Evolutionary conservation across 1,140 invertebrate genomes (phyloP).

Genomic region (Chymomyza costata): DNA sequence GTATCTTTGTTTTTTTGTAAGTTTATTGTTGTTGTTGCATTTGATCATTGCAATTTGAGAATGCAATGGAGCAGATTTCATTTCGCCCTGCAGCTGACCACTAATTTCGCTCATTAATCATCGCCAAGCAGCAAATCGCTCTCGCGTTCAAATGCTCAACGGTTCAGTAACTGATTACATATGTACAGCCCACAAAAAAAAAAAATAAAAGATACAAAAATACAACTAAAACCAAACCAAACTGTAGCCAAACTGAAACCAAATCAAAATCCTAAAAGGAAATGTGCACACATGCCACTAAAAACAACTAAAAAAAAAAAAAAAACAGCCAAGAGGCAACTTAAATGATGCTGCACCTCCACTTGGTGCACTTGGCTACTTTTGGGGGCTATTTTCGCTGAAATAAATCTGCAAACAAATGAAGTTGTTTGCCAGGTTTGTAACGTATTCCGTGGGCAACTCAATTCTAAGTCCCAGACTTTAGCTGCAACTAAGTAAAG

Average conservation of each 20-base stretch:
- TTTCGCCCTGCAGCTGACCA: constrained; percentile 7
- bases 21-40: neutral
- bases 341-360: constrained; percentile 6
- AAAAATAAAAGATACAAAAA: too few species aligned
- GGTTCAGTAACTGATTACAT: constrained; percentile 52
- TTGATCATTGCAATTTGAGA: neutral
- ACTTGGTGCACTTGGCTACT: constrained; percentile 31
- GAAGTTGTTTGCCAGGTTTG: constrained; percentile 51
- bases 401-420: constrained; percentile 71
- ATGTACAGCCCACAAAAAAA: constrained; percentile 57
- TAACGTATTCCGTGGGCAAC: constrained; percentile 5
- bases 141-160: neutral
- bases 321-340: constrained; percentile 46
- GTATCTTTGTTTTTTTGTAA: neutral
- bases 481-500: constrained; percentile 41
- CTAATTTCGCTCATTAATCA: constrained; percentile 73
- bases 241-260: too few species aligned
- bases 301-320: constrained; percentile 15
- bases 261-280: too few species aligned
- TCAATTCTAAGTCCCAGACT: constrained; percentile 23
- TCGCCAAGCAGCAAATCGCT: constrained; percentile 22
- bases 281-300: neutral
- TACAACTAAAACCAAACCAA: too few species aligned
- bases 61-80: neutral
- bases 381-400: constrained; percentile 37